Percentiles rank a stretch among this genome's conserved stretches.
phyloP scores from a whole-genome alignment of 1,140 invertebrate species.

The Temnothorax longispinosus region DNA sequence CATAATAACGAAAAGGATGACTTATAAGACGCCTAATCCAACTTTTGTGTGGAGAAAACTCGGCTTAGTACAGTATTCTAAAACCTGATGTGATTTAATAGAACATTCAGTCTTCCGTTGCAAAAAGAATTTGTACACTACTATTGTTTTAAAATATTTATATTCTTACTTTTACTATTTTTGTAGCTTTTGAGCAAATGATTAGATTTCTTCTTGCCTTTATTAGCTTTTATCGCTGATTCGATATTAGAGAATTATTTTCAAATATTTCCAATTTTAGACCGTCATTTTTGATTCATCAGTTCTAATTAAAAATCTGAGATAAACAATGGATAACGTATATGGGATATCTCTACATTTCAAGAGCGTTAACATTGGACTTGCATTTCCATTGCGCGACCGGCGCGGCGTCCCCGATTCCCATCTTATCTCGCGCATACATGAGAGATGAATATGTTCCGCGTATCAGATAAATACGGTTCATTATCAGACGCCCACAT shows the following conservation, averaged over 20 bases:
- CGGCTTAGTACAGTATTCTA: neutral
- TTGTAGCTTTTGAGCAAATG: no score
- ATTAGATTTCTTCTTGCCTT: neutral
- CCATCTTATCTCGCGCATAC: slow-evolving; percentile 22
- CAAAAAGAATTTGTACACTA: neutral
- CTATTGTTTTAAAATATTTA: no score
- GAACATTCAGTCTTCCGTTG: neutral
- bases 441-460: neutral
- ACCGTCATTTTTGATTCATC: neutral
- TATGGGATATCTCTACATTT: neutral
- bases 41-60: neutral
- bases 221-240: no score
- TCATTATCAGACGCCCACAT: slow-evolving; percentile 25
- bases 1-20: neutral
- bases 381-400: neutral
- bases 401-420: neutral
- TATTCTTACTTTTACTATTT: no score
- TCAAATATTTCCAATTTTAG: neutral
- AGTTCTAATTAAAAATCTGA: neutral
- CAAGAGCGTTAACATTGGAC: neutral
- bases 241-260: neutral
- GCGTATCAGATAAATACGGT: slow-evolving; percentile 41
- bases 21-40: neutral
- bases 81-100: neutral
- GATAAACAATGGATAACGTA: neutral